Base-by-base conservation (phyloP, 2,797 vertebrate genomes). In the Sciaenops ocellatus region DNA sequence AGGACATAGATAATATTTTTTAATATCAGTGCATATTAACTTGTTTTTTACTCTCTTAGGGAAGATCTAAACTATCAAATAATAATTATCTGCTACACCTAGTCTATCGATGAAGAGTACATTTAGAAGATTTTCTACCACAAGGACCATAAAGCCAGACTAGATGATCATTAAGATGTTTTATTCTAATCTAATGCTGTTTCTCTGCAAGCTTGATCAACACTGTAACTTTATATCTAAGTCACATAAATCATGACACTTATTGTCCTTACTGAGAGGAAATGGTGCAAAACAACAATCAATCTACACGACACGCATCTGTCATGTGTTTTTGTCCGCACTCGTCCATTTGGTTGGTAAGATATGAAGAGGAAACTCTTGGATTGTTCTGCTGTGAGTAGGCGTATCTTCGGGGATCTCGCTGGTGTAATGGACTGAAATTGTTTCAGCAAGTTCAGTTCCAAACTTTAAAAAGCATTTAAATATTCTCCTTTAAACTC, bases 351-450 rank as follows among this genome's bases (percentile, higher is more conserved):
- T 64, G 63, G 28, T 28, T 11, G 13, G 20, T 28, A n/a, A 17
- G 22, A 73, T 26, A 56, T 47, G 20, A 65, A 57, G n/a, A 47
- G 30, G 42, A 62, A 64, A 55, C 28, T 42, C 6, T 52, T n/a
- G 6, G 11, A 48, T 67, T 42, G 52, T 62, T 64, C 20, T 55
- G 0, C 26, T 34, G 24, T n/a, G 50, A 48, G 46, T 41, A 22
- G 47, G 24, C 0, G 12, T 38, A 11, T 71, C 41, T 74, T 65
- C 64, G 30, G 62, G 71, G 34, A 76, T 50, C 42, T 41, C 12
- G 18, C 44, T 69, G 54, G 34, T 62, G 65, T 44, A 71, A 83
- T 66, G 44, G 20, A 47, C 18, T 64, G 22, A 78, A 78, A 34
- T 65, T 17, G 16, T 79, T 73, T 66, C 42, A 59, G 4, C 34